phyloP scores from a whole-genome alignment of 2,797 vertebrate species.

The Rhinogobio ventralis region DNA sequence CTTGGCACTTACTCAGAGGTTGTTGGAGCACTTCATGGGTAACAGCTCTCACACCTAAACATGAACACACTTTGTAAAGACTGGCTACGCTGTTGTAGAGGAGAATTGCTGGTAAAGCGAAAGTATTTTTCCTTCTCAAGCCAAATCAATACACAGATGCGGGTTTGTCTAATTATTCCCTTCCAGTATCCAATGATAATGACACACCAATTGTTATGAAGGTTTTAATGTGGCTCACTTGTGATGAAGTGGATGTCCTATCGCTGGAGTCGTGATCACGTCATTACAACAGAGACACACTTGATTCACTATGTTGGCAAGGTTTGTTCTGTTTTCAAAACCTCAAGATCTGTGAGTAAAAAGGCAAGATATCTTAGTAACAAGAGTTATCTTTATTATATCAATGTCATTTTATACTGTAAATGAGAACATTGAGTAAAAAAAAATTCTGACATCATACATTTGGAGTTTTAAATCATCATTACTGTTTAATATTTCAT shows the following conservation, averaged over 20 bases:
- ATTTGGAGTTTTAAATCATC: not conserved
- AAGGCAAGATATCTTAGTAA: slow-evolving; percentile 7
- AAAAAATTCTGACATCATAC: not conserved
- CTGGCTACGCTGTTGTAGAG: not conserved
- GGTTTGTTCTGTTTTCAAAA: slow-evolving; percentile 5
- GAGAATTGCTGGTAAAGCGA: not conserved
- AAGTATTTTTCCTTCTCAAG: slow-evolving; percentile 28
- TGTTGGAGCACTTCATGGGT: not conserved
- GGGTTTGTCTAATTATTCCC: slow-evolving; percentile 7
- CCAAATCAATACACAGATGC: not conserved
- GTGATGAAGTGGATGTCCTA: not conserved
- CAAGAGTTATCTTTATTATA: not conserved
- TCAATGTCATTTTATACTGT: not conserved
- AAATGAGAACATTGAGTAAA: not conserved
- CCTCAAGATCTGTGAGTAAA: slow-evolving; percentile 7
- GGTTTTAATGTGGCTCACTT: not conserved
- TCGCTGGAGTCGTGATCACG: not conserved
- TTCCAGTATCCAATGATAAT: slow-evolving; percentile 4
- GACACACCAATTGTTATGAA: not conserved
- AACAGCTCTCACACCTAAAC: slow-evolving; percentile 4
- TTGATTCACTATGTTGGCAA: not conserved
- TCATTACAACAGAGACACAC: not conserved
- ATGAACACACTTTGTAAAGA: not conserved
- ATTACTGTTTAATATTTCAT: not conserved
- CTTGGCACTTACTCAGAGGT: not conserved